A percentile compares a stretch with the other conserved stretches of the same genome.
Evolutionary conservation across 1,140 invertebrate genomes (phyloP).

Genomic region (Galendromus occidentalis): DNA sequence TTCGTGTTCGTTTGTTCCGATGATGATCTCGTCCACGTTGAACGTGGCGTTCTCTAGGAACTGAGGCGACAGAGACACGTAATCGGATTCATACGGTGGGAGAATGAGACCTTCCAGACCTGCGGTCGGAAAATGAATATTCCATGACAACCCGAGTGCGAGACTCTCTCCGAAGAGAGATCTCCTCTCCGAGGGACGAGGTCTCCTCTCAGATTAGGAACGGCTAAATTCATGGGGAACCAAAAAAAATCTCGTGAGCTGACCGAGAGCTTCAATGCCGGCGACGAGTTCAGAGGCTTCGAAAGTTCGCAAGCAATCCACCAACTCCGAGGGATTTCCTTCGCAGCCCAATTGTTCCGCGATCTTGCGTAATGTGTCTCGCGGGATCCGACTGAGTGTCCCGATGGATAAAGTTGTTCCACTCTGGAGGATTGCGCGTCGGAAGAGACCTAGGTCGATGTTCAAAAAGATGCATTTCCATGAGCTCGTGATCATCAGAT

Average conservation of each 20-base stretch:
- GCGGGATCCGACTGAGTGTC: background rate
- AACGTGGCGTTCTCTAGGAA: background rate
- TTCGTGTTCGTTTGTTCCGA: conserved; percentile 1
- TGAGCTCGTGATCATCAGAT: too few species aligned
- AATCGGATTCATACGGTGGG: background rate
- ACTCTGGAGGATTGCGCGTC: background rate
- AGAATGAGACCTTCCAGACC: background rate
- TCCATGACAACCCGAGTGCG: too few species aligned
- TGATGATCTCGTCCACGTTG: background rate
- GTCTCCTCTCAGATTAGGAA: too few species aligned
- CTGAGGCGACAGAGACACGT: background rate
- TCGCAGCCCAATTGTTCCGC: background rate
- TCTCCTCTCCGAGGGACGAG: too few species aligned
- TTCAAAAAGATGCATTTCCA: too few species aligned
- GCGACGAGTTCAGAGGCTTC: background rate
- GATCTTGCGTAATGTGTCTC: background rate
- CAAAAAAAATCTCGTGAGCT: background rate
- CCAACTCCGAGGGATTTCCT: background rate
- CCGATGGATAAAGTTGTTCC: background rate
- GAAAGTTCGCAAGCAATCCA: background rate
- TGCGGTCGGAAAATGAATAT: background rate
- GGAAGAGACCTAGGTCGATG: background rate
- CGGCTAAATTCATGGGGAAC: too few species aligned
- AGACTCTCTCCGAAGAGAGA: too few species aligned
- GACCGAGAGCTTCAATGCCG: background rate